Evolutionary conservation across 2,113 vertebrate species (phyloP), one percentile per base, ranked within the genome.

Genomic region (Oceanites oceanicus): DNA sequence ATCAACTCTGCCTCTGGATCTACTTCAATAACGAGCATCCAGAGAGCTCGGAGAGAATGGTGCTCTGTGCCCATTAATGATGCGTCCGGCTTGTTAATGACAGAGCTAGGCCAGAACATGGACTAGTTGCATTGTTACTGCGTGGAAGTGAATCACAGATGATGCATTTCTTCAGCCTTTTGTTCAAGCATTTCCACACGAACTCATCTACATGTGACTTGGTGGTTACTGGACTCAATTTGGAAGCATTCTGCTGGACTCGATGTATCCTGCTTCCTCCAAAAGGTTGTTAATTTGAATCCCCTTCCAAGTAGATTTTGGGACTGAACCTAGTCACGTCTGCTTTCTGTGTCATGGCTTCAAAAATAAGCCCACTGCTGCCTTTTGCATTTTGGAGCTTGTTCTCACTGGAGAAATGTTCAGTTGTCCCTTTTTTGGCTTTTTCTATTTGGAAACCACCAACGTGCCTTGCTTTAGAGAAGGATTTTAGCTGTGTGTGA

Each of bases 1-100:
- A 49, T 73, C 90, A 52, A 49, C 75, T 9, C 76, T 36, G 68
- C 36, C 84, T 89, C 49, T 70, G 89, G 71, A 36, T 67, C 22
- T 13, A 10, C 96, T 72, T 74, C 81, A 75, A 42, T 17, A 86
- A 6, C 49, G 36, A 42, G 63, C 40, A 22, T 42, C 10, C 2
- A 25, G 78, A 42, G 65, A 50, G 73, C 61, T n/a, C 7, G 22
- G 40, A 72, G 62, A 77, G 96, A 91, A 94, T 61, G 92, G 50
- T 20, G 47, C 88, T 82, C 79, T 94, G 92, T 94, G 92, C 70
- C 76, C 72, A 30, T 88, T 95, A 92, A 93, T 14, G 82, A 96
- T 58, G 88, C 4, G 45, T 42, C 73, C 71, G 5, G 86, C 96
- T 94, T 63, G 66, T 92, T 95, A 86, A 34, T 67, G 78, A 49